phyloP scores from a whole-genome alignment of 2,888 invertebrate species.

The Ophioninae sp. region DNA sequence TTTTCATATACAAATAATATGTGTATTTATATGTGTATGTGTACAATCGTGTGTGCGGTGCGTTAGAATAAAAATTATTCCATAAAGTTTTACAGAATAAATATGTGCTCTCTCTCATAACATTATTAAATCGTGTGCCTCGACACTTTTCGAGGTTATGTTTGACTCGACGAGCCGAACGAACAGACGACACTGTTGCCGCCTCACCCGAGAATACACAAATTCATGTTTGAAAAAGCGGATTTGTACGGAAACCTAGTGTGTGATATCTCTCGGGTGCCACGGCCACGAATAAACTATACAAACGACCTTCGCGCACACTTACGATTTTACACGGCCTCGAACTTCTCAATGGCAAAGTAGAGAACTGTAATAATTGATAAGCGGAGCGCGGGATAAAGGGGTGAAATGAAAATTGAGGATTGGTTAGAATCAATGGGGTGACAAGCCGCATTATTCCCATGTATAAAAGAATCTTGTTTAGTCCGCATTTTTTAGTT shows the following conservation, averaged over 20 bases:
- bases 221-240: constrained; percentile 25
- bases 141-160: constrained; percentile 41
- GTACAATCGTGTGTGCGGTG: not conserved
- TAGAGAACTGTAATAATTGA: not conserved
- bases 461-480: no score
- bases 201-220: constrained; percentile 17
- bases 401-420: not conserved
- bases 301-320: constrained; percentile 6
- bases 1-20: constrained; percentile 14
- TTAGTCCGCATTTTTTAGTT: no score
- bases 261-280: not conserved
- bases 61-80: constrained; percentile 35
- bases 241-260: not conserved
- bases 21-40: not conserved
- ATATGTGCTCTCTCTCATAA: constrained; percentile 26
- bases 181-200: constrained; percentile 39
- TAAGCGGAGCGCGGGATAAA: not conserved
- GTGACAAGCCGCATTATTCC: no score
- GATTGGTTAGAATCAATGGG: not conserved
- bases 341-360: not conserved
- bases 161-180: constrained; percentile 44
- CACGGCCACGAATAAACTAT: constrained; percentile 3
- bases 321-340: not conserved
- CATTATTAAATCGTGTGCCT: constrained; percentile 38
- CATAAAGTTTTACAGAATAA: constrained; percentile 25